Evolutionary conservation across 2,113 vertebrate species (phyloP).

Genomic region (Centropus bengalensis): DNA sequence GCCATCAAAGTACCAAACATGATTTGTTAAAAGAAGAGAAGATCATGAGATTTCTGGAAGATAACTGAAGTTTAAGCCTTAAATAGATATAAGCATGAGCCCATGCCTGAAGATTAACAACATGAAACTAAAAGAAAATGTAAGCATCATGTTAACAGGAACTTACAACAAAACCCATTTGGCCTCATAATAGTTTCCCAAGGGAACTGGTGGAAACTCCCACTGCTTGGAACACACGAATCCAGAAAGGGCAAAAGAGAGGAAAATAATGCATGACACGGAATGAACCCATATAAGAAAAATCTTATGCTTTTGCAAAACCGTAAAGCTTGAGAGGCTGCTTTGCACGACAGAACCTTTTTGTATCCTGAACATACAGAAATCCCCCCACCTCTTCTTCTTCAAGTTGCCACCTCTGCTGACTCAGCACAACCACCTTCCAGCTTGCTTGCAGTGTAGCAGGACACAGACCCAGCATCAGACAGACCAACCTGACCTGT

Average conservation of each 20-base stretch:
- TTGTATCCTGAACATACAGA: not conserved
- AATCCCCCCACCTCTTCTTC: not conserved
- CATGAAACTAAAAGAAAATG: slow-evolving; percentile 19
- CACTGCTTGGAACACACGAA: not conserved
- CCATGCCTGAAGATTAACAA: not conserved
- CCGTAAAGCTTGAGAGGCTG: not conserved
- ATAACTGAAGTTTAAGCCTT: not conserved
- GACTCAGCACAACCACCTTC: not conserved
- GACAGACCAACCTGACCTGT: not conserved
- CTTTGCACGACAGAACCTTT: not conserved
- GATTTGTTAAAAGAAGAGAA: not conserved
- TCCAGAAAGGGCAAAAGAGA: not conserved
- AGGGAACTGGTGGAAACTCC: slow-evolving; percentile 13
- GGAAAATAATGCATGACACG: not conserved
- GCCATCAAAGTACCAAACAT: not conserved
- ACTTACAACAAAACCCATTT: not conserved
- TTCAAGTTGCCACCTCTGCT: not conserved
- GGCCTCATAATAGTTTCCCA: slow-evolving; percentile 7
- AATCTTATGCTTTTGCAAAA: not conserved
- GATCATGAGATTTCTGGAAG: not conserved
- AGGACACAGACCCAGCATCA: not conserved
- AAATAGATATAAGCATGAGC: not conserved
- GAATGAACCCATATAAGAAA: not conserved
- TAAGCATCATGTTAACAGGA: not conserved
- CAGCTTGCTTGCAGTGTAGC: not conserved